A percentile compares a stretch with the other conserved stretches of the same genome.
Evolutionary conservation across 2,113 vertebrate genomes (phyloP).

Genomic region (Struthio camelus): DNA sequence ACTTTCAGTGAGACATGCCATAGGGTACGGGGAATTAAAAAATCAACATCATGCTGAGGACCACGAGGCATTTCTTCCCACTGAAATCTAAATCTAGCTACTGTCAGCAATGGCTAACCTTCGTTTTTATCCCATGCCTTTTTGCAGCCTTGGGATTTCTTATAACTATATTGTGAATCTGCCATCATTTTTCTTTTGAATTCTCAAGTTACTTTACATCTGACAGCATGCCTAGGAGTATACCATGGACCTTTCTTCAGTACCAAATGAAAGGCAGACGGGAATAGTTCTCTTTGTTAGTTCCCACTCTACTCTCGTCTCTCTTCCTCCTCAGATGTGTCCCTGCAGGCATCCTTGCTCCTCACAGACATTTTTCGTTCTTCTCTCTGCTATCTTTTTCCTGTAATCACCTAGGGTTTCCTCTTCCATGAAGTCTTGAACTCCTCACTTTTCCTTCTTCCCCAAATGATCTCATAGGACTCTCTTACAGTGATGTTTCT

Average conservation of each 20-base stretch:
- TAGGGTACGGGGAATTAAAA: background rate
- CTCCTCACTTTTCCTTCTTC: background rate
- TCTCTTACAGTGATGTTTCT: background rate
- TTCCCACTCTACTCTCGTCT: background rate
- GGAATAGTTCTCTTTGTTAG: background rate
- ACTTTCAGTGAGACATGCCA: background rate
- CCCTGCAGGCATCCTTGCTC: background rate
- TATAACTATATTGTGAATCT: conserved; percentile 6
- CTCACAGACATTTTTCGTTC: background rate
- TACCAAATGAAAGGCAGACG: background rate
- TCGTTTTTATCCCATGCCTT: background rate
- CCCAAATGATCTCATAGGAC: background rate
- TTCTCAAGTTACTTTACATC: background rate
- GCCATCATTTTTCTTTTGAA: background rate
- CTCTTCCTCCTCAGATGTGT: background rate
- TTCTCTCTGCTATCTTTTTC: background rate
- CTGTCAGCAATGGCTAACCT: background rate
- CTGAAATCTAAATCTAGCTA: background rate
- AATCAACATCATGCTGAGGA: background rate
- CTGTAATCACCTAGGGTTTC: background rate
- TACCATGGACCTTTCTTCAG: background rate
- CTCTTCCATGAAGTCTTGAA: background rate
- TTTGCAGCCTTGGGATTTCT: background rate
- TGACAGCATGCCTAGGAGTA: background rate
- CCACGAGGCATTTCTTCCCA: background rate